Base-by-base conservation (phyloP, 2,797 vertebrate species). In the Acanthopagrus latus region DNA sequence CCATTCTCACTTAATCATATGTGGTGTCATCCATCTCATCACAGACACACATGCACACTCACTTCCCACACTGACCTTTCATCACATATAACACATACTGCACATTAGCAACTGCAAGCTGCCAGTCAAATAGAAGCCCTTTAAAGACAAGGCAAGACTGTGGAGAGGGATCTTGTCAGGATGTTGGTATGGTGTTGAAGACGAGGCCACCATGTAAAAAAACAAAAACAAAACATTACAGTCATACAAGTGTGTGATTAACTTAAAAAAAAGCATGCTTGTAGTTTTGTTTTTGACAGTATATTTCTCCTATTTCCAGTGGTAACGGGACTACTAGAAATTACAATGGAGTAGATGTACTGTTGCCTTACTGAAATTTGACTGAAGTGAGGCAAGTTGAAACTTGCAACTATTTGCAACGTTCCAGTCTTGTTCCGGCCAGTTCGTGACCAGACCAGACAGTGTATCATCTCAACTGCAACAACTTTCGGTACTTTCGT, bases 11-110 rank as follows among this genome's bases (percentile, higher is more conserved):
- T 74, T 86, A 27, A 76, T 88, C 84, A 83, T 76, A 82, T 11
- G 25, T 57, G 48, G 81, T 76, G 78, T 82, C 82, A 87, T 90
- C 80, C 76, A 79, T 89, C 82, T 87, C 68, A 78, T 80, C 71
- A 68, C 76, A 66, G 23, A 46, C 54, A 52, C 73, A 63, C 27
- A 55, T 21, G 55, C 3, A 62, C 23, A 76, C 48, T 33, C 80
- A 82, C 85, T 41, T 71, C 64, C 77, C 73, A 79, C 74, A 12
- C 59, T 78, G 81, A 84, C 75, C 79, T 81, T 81, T 87, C 72
- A 63, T 33, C 59, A 64, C 44, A 20, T 68, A n/a, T 27, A 60
- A 71, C 74, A 66, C 67, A 69, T 64, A 76, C 51, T 68, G 51
- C 62, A 56, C 58, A 80, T 84, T 78, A 84, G 63, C 21, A 52